Evolutionary conservation across 2,888 invertebrate genomes (phyloP), one percentile per base, ranked within the genome.

Genomic region (Xanthia togata): DNA sequence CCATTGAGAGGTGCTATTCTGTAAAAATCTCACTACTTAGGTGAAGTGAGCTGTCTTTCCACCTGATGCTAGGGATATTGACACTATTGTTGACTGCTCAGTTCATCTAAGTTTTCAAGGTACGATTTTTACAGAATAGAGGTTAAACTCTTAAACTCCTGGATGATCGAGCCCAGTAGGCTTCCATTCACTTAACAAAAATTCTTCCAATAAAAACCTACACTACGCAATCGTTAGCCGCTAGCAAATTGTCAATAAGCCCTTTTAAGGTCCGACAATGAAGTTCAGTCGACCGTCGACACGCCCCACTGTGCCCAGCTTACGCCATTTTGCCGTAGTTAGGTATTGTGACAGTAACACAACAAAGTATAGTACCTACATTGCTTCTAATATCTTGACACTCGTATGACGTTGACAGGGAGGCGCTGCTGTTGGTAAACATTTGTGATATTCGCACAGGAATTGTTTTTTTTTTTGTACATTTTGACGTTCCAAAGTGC

Each of bases 221-320:
- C 38, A 53, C n/a, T 57, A 20, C 26, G 41, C 65, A 70, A 70
- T 70, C 50, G 31, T 62, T 57, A 44, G 53, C 53, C 44, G 9
- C 47, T 55, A 67, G 53, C 67, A 79, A 79, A 79, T 81, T 70
- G 70, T 20, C 70, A 79, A 63, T 74, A 84, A 82, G 70, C 67
- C 84, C 74, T 74, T 83, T 84, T 63, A 67, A 63, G 79, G 79
- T 38, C 59, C 73, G 35, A 69, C 79, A 71, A 50, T 20, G 44
- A 60, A 38, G 73, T 79, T 64, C 65, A 83, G 73, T 83, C 55
- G 73, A 60, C 41, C 79, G 63, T 23, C 44, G 53, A 59, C 35
- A 55, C 38, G 44, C 35, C 50, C 53, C 26, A 35, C 44, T 70
- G 55, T 53, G 53, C 53, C n/a, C 20, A 55, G 64, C 68, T 78